Conservation (phyloP, 2,797 vertebrate genomes). For the Vultur gryphus region DNA sequence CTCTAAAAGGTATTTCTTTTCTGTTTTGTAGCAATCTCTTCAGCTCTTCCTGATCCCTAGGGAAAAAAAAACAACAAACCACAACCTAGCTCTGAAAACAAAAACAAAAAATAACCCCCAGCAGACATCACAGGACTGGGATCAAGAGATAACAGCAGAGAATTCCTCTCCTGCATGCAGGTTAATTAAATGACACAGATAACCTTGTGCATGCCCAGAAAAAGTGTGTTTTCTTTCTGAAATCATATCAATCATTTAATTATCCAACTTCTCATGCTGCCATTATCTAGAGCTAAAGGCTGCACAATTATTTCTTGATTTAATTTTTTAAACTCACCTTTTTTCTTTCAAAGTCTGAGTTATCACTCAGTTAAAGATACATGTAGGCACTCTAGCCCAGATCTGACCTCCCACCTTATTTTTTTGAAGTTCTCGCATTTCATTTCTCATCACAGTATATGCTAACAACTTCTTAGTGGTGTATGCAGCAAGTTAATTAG, state of each 20-base stretch:
- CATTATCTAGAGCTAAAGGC: conserved; percentile 57
- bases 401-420: conserved; percentile 23
- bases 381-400: background rate
- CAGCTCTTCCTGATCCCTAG: conserved; percentile 5
- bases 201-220: conserved; percentile 65
- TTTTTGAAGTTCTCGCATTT: background rate
- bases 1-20: conserved; percentile 12
- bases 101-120: conserved; percentile 50
- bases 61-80: background rate
- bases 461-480: conserved; percentile 37
- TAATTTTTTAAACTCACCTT: conserved; percentile 34
- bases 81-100: conserved; percentile 32
- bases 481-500: conserved; percentile 48
- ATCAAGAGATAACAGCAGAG: conserved; percentile 66
- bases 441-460: conserved; percentile 39
- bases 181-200: conserved; percentile 74
- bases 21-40: conserved; percentile 31
- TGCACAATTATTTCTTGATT: conserved; percentile 61
- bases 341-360: conserved; percentile 44
- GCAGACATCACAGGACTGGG: conserved; percentile 63
- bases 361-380: conserved; percentile 48
- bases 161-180: conserved; percentile 61
- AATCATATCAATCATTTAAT: conserved; percentile 71
- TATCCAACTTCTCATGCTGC: conserved; percentile 48
- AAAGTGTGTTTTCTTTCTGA: conserved; percentile 54